These are phyloP conservation scores for Cephonodes hylas DNA, from an alignment of 2,888 invertebrate species.

Conservation along the genomic window DNA sequence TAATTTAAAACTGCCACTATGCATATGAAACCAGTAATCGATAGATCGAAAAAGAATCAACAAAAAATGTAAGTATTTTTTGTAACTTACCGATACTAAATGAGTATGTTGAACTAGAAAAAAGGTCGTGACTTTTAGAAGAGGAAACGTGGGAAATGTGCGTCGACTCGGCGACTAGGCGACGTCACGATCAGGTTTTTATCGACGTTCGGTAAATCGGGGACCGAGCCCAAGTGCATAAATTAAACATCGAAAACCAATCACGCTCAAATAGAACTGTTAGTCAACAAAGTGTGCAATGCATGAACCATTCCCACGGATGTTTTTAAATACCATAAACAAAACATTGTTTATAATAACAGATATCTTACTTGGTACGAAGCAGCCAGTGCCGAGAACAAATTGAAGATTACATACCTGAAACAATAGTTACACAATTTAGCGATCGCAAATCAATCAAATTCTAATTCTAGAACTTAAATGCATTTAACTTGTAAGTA, in stretches of 20 bases:
- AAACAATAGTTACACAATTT: conserved; percentile 34
- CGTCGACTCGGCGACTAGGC: conserved; percentile 34
- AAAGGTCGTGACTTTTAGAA: conserved; percentile 50
- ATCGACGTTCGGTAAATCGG: conserved; percentile 45
- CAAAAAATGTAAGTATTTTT: conserved; percentile 13
- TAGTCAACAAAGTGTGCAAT: conserved; percentile 20
- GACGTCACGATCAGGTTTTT: conserved; percentile 61
- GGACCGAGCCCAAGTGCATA: conserved; percentile 21
- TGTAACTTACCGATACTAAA: conserved; percentile 33
- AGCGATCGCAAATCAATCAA: conserved; percentile 34
- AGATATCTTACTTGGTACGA: conserved; percentile 26
- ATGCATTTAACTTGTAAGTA: conserved; percentile 10
- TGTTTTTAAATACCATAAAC: conserved; percentile 8
- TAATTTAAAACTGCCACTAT: neutral
- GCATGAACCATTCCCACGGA: conserved; percentile 26
- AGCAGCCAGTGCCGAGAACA: conserved; percentile 18
- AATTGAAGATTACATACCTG: conserved; percentile 45
- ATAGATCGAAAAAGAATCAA: neutral
- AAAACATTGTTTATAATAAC: conserved; percentile 8
- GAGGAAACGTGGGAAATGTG: conserved; percentile 62
- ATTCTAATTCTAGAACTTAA: conserved; percentile 26
- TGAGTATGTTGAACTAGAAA: conserved; percentile 28
- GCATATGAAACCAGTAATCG: neutral
- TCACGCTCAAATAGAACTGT: conserved; percentile 13
- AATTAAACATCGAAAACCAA: conserved; percentile 16